Percentiles rank a stretch among this genome's conserved stretches.
These are phyloP conservation scores for Salmo trutta DNA, from an alignment of 2,797 vertebrate genomes.

Conservation along the genomic window DNA sequence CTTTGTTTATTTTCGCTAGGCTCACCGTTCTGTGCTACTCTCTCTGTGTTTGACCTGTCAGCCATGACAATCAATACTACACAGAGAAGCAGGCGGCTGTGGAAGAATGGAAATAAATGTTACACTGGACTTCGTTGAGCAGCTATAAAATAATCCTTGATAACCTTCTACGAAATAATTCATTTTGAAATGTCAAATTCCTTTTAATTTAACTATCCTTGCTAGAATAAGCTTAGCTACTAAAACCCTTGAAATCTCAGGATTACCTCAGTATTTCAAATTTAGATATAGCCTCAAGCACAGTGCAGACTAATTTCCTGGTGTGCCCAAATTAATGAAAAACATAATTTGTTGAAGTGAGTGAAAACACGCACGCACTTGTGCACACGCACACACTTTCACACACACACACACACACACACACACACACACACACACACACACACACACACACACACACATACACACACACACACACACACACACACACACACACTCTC, in stretches of 20 bases:
- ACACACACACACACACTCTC: no score
- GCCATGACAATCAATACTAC: conserved; percentile 16
- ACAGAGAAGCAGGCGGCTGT: conserved; percentile 15
- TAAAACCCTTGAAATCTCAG: conserved; percentile 61
- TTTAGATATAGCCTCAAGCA: conserved; percentile 70
- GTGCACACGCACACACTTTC: background rate
- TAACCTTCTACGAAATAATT: conserved; percentile 54
- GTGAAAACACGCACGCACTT: background rate
- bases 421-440: no score
- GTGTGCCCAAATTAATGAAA: conserved; percentile 72
- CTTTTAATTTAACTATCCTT: conserved; percentile 36
- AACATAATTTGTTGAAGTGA: conserved; percentile 68
- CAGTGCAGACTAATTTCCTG: conserved; percentile 64
- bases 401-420: background rate
- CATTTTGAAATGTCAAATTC: conserved; percentile 38
- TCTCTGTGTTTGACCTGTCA: conserved; percentile 15
- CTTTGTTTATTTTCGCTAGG: background rate
- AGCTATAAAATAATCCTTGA: conserved; percentile 34
- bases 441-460: no score
- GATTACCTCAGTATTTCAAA: conserved; percentile 63
- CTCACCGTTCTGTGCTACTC: background rate
- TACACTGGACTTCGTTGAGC: background rate
- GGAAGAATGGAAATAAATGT: conserved; percentile 3
- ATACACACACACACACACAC: no score
- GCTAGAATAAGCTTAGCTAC: conserved; percentile 50